These are phyloP conservation scores for Bos indicus DNA, from an alignment of 2,113 vertebrate species.

Conservation along the genomic window DNA sequence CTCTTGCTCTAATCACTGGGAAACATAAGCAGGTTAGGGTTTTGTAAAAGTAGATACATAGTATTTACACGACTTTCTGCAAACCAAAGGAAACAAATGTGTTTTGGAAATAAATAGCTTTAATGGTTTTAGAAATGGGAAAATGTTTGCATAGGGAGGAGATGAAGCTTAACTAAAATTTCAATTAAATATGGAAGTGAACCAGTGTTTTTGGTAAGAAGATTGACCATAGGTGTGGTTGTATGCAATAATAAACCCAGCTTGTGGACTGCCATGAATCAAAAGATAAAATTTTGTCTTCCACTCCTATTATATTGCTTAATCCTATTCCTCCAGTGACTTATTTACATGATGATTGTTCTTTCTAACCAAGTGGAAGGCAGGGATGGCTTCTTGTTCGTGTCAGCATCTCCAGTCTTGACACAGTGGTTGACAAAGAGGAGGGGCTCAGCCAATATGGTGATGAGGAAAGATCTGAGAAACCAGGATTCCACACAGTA, in stretches of 20 bases:
- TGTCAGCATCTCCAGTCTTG: background rate
- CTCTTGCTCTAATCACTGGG: background rate
- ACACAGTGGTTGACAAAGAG: background rate
- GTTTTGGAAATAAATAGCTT: constrained; percentile 22
- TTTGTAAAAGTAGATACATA: background rate
- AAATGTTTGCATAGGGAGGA: background rate
- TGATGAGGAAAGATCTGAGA: background rate
- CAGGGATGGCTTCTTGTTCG: background rate
- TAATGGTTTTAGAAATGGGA: background rate
- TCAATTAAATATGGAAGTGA: background rate
- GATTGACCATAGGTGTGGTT: background rate
- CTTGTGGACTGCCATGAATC: background rate
- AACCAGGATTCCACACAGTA: background rate
- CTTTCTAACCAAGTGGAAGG: background rate
- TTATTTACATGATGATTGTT: background rate
- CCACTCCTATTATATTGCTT: background rate
- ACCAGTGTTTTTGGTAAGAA: background rate
- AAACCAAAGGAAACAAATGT: background rate
- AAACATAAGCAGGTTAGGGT: background rate
- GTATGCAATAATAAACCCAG: background rate
- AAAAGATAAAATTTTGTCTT: background rate
- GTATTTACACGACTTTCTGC: background rate
- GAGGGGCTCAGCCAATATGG: background rate
- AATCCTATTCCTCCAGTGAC: background rate
- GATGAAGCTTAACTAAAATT: background rate